Percentiles rank a stretch among this genome's conserved stretches.
Evolutionary conservation across 2,797 vertebrate genomes (phyloP).

Genomic region (Phrynocephalus forsythii): DNA sequence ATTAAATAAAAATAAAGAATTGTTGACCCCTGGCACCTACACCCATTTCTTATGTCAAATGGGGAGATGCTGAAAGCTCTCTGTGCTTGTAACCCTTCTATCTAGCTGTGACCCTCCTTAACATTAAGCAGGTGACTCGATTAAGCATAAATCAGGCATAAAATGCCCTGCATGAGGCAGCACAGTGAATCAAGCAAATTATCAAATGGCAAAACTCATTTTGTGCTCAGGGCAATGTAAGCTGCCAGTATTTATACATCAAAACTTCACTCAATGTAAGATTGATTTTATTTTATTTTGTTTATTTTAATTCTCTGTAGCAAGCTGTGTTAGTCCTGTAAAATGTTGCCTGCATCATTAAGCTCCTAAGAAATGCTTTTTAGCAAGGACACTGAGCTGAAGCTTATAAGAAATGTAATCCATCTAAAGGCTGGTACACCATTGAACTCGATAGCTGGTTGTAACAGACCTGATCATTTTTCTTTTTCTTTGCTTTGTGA

Average conservation of each 20-base stretch:
- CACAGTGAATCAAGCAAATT: slow-evolving; percentile 83
- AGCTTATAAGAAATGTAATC: slow-evolving; percentile 46
- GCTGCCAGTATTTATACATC: slow-evolving; percentile 85
- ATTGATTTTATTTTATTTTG: slow-evolving; percentile 86
- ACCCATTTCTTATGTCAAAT: slow-evolving; percentile 74
- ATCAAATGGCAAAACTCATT: slow-evolving; percentile 82
- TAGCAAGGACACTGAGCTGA: slow-evolving; percentile 52
- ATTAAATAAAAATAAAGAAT: slow-evolving; percentile 75
- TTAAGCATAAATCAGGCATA: slow-evolving; percentile 84
- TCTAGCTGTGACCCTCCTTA: slow-evolving; percentile 80
- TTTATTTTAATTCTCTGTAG: slow-evolving; percentile 84
- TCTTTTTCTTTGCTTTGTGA: slow-evolving; percentile 27
- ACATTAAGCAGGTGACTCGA: slow-evolving; percentile 82
- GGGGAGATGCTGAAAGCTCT: slow-evolving; percentile 75
- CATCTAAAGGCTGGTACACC: slow-evolving; percentile 43
- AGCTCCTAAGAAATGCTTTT: slow-evolving; percentile 76
- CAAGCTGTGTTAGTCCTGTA: slow-evolving; percentile 79
- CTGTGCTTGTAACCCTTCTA: slow-evolving; percentile 74
- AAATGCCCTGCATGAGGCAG: slow-evolving; percentile 80
- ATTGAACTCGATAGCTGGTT: slow-evolving; percentile 32
- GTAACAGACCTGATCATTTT: slow-evolving; percentile 51
- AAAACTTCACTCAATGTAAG: slow-evolving; percentile 87
- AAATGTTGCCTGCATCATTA: slow-evolving; percentile 77
- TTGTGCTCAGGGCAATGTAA: slow-evolving; percentile 81
- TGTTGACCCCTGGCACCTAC: slow-evolving; percentile 68